Percentiles rank a stretch among this genome's conserved stretches.
These are phyloP conservation scores for Silvanus unidentatus DNA, from an alignment of 2,888 invertebrate species.

Conservation along the genomic window DNA sequence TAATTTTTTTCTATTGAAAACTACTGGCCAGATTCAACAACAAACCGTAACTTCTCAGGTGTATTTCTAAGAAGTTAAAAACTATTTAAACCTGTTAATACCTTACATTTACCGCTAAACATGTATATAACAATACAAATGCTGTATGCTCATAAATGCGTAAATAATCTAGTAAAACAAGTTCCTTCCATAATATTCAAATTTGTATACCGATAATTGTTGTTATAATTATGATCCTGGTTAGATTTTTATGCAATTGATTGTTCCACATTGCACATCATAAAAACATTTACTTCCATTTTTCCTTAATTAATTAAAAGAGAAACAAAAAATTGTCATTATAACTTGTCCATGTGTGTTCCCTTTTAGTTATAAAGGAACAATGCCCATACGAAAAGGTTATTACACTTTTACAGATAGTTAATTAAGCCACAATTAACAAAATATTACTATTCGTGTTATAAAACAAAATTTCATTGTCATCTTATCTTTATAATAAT, in stretches of 20 bases:
- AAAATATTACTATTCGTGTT: neutral
- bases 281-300: no score
- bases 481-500: neutral
- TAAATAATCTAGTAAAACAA: slow-evolving; percentile 16
- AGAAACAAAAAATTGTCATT: no score
- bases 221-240: no score
- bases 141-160: slow-evolving; percentile 15
- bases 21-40: neutral
- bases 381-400: slow-evolving; percentile 1
- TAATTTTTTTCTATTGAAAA: neutral
- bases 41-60: neutral
- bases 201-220: no score
- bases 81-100: slow-evolving; percentile 15
- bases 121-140: slow-evolving; percentile 19
- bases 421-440: no score
- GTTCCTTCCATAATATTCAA: slow-evolving; percentile 6
- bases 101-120: slow-evolving; percentile 19
- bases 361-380: no score
- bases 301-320: no score
- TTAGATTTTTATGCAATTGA: no score
- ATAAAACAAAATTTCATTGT: slow-evolving; percentile 1
- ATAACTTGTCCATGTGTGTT: no score
- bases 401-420: neutral
- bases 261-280: no score
- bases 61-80: slow-evolving; percentile 7